phyloP scores from a whole-genome alignment of 2,113 vertebrate species.

The Nematolebias whitei region DNA sequence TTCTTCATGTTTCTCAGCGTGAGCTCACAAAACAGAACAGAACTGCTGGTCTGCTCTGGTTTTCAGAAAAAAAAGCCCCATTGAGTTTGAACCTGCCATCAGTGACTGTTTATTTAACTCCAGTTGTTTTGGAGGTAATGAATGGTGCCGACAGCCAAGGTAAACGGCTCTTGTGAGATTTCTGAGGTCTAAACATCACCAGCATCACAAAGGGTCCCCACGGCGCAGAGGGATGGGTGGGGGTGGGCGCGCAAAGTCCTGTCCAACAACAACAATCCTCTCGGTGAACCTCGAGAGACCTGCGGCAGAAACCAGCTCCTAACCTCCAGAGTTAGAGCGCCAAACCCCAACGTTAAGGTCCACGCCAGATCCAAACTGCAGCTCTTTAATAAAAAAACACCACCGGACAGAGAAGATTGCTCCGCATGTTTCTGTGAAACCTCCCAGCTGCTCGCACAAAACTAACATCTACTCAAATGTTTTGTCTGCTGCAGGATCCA shows the following conservation, averaged over 20 bases:
- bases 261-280: neutral
- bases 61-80: neutral
- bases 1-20: neutral
- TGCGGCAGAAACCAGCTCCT: neutral
- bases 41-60: neutral
- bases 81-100: too few species aligned
- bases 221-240: neutral
- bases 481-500: too few species aligned
- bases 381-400: neutral
- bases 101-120: neutral
- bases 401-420: too few species aligned
- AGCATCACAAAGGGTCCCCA: neutral
- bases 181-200: constrained; percentile 1
- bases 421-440: too few species aligned
- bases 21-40: neutral
- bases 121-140: constrained; percentile 18
- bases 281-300: neutral
- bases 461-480: too few species aligned
- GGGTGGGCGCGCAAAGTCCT: neutral
- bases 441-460: too few species aligned
- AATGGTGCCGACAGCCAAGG: constrained; percentile 16
- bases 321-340: neutral
- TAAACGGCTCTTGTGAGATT: constrained; percentile 21
- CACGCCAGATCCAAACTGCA: too few species aligned
- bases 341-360: neutral